A percentile compares a stretch with the other conserved stretches of the same genome.
Conservation (phyloP, 2,113 vertebrate species). For the Rostratula benghalensis region DNA sequence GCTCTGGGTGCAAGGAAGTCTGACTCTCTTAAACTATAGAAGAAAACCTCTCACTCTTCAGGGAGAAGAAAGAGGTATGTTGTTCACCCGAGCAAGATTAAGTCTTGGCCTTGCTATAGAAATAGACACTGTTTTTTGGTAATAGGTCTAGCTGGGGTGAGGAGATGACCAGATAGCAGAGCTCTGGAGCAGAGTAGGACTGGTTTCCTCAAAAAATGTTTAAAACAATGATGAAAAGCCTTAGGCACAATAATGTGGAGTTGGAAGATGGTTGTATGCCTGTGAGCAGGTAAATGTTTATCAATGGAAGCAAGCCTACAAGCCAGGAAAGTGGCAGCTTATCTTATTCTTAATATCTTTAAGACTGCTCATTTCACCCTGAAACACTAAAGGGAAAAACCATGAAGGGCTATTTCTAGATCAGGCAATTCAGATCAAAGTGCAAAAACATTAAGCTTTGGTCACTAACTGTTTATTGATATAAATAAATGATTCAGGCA, state of each 20-base stretch:
- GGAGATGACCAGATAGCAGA: not conserved
- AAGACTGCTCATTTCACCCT: not conserved
- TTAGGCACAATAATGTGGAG: not conserved
- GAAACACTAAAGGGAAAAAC: not conserved
- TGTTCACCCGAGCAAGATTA: not conserved
- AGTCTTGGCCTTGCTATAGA: not conserved
- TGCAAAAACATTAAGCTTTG: not conserved
- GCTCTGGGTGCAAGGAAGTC: fast-evolving
- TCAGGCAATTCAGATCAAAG: not conserved
- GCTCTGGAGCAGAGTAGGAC: not conserved
- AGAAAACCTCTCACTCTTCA: not conserved
- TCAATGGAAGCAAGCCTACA: not conserved
- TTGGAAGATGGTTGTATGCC: not conserved
- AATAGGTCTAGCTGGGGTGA: not conserved
- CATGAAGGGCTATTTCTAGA: not conserved
- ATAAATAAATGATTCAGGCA: not conserved
- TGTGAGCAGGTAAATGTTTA: not conserved
- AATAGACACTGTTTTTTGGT: not conserved
- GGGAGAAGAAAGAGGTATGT: not conserved
- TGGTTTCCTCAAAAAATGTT: not conserved
- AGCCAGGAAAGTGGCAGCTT: not conserved
- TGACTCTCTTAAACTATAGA: not conserved
- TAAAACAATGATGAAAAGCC: not conserved
- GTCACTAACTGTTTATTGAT: not conserved
- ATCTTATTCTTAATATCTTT: not conserved